Evolutionary conservation across 2,797 vertebrate genomes (phyloP).

Genomic region (Bufotes viridis): DNA sequence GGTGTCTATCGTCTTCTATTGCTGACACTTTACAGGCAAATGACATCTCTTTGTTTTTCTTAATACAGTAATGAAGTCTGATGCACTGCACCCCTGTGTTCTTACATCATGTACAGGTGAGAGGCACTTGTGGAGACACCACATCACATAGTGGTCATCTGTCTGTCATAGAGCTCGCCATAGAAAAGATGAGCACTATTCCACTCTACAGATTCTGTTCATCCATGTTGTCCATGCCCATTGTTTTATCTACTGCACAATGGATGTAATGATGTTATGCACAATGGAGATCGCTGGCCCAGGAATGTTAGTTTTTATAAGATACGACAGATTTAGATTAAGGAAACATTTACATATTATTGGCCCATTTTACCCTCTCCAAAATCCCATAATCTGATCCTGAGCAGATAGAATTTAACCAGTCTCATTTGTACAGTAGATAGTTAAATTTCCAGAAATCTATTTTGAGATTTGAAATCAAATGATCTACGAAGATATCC

Average conservation of each 20-base stretch:
- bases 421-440: too few species aligned
- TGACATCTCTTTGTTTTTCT: conserved; percentile 60
- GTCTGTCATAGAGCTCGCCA: conserved; percentile 21
- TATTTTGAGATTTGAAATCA: too few species aligned
- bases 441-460: too few species aligned
- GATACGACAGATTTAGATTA: not conserved
- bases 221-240: not conserved
- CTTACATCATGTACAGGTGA: conserved; percentile 61
- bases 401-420: too few species aligned
- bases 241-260: not conserved
- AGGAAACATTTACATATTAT: not conserved
- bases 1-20: conserved; percentile 6
- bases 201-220: not conserved
- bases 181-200: not conserved
- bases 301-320: not conserved
- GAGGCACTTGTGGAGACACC: conserved; percentile 34
- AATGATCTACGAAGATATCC: too few species aligned
- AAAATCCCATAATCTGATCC: too few species aligned
- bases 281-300: not conserved
- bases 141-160: conserved; percentile 27
- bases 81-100: conserved; percentile 61
- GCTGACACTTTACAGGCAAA: conserved; percentile 33
- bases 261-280: not conserved
- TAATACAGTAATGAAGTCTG: conserved; percentile 57
- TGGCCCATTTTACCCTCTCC: not conserved